phyloP scores from a whole-genome alignment of 2,797 vertebrate genomes.

The Oreonectes daqikongensis region DNA sequence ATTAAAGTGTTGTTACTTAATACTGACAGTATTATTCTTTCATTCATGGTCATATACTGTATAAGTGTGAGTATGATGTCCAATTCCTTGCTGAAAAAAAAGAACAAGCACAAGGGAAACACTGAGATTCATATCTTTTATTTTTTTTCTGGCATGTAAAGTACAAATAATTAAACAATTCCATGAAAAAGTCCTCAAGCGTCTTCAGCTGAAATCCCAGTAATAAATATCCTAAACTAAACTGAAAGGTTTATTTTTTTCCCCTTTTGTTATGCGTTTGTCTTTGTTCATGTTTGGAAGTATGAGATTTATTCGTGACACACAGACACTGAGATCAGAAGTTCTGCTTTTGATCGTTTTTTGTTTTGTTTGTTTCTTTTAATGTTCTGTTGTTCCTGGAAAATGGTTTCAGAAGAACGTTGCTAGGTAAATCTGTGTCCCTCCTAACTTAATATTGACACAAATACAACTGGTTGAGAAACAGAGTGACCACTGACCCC shows the following conservation, averaged over 20 bases:
- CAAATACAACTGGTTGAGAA: constrained; percentile 84
- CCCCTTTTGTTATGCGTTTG: constrained; percentile 79
- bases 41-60: background rate
- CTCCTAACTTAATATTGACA: constrained; percentile 85
- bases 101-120: constrained; percentile 37
- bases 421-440: constrained; percentile 83
- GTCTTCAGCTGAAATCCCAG: constrained; percentile 93
- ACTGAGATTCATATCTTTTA: constrained; percentile 90
- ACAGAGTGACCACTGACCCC: constrained; percentile 82
- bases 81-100: background rate
- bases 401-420: constrained; percentile 83
- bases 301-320: constrained; percentile 75
- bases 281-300: constrained; percentile 84
- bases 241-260: constrained; percentile 84
- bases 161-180: constrained; percentile 99
- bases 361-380: constrained; percentile 64
- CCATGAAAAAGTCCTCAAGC: constrained; percentile 98
- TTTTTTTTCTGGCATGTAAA: constrained; percentile 97
- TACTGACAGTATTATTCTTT: background rate
- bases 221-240: constrained; percentile 96
- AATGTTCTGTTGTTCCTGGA: constrained; percentile 80
- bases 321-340: constrained; percentile 67
- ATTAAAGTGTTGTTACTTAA: background rate
- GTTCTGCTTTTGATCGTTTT: constrained; percentile 76
- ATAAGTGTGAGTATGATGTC: background rate